Percentiles rank a stretch among this genome's conserved stretches.
phyloP scores from a whole-genome alignment of 2,113 vertebrate genomes.

The Petroica traversi region DNA sequence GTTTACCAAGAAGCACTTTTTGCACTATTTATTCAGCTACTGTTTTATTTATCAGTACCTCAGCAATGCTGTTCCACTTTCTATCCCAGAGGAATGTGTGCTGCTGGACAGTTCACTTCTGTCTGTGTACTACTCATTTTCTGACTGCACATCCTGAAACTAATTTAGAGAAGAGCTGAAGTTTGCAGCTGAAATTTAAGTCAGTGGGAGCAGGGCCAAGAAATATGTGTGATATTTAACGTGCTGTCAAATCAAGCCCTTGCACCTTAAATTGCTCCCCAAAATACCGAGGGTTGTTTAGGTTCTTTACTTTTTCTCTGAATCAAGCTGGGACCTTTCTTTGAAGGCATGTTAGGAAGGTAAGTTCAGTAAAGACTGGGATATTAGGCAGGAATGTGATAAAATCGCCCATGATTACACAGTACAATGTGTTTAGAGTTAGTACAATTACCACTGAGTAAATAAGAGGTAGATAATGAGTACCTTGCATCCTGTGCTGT shows the following conservation, averaged over 20 bases:
- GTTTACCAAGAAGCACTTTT: neutral
- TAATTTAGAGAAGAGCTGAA: slow-evolving; percentile 4
- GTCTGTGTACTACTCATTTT: neutral
- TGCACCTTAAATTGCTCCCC: neutral
- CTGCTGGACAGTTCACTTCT: slow-evolving; percentile 2
- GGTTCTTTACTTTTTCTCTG: neutral
- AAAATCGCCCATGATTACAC: neutral
- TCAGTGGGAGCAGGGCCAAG: neutral
- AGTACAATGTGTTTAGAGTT: neutral
- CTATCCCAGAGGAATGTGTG: neutral
- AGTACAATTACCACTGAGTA: neutral
- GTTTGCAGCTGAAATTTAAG: neutral
- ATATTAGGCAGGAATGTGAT: neutral
- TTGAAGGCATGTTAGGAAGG: neutral
- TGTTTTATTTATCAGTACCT: neutral
- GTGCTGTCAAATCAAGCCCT: neutral
- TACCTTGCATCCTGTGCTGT: neutral
- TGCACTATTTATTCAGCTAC: neutral
- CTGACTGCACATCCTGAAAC: neutral
- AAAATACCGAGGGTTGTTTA: neutral
- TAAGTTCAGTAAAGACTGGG: neutral
- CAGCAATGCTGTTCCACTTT: neutral
- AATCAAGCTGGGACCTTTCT: neutral
- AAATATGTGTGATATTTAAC: neutral
- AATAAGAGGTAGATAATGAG: neutral